Base-by-base conservation (phyloP, 2,888 invertebrate species). In the Anagyrus pseudococci region DNA sequence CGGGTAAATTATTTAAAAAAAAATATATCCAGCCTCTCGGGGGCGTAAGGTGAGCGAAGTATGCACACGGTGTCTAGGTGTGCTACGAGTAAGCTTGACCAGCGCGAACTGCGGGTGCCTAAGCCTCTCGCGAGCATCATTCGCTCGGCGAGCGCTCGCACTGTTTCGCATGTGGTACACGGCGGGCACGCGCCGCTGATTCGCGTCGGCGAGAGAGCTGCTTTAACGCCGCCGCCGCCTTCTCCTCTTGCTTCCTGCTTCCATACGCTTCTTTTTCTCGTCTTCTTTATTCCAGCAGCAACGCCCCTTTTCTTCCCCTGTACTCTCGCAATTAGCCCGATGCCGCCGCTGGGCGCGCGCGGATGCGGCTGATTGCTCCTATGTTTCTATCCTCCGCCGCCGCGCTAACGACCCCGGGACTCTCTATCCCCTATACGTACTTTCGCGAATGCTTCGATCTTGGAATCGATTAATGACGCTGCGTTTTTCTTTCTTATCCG, bases 81-180 rank as follows among this genome's bases (percentile, higher is more conserved):
- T n/a, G n/a, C n/a, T n/a, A 37, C 33, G 33, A 37, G 13, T 37
- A 15, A 29, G 29, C 6, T 13, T 13, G 33, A 37, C 8, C 13
- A 15, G 15, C 33, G 10, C 8, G 6, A 29, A 10, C 29, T 29
- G 29, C 29, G 4, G 29, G 6, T 29, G 29, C 4, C 15, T 2
- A 2, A 4, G 33, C 33, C 15, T 13, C 15, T 15, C 33, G 33
- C 8, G n/a, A n/a, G n/a, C n/a, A n/a, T 37, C 8, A 15, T 15
- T 4, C 8, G 8, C 33, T 13, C 13, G n/a, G n/a, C 33, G 20
- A 44, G 71, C 77, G 73, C 77, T 79, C 78, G 80, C 80, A 78
- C 79, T 80, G 80, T 79, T 81, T 81, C 79, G 77, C 78, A 80
- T 81, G 78, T 81, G 79, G 80, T 78, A 79, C 80, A n/a, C n/a